These are phyloP conservation scores for Oscheius sp. DNA, from an alignment of 2,888 invertebrate species.

Conservation along the genomic window DNA sequence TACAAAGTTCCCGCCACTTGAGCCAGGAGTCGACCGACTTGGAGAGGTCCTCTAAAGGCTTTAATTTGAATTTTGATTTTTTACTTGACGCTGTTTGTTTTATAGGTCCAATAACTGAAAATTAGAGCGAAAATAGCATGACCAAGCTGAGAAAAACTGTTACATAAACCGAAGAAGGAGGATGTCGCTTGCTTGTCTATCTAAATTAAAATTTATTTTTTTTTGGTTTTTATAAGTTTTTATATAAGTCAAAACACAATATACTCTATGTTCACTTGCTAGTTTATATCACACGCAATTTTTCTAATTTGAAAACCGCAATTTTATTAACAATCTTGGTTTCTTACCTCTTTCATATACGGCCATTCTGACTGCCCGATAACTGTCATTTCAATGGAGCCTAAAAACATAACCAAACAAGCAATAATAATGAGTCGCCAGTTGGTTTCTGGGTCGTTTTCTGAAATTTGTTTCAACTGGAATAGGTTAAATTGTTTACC, in stretches of 20 bases:
- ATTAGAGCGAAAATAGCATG: constrained; percentile 7
- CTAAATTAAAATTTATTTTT: not conserved
- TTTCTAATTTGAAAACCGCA: too few species aligned
- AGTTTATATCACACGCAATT: too few species aligned
- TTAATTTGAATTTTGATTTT: not conserved
- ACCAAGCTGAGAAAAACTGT: not conserved
- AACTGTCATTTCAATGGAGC: constrained; percentile 12
- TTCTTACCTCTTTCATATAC: not conserved
- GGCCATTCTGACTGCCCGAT: constrained; percentile 6
- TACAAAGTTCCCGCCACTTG: constrained; percentile 1
- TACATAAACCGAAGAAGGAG: not conserved
- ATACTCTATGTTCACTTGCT: too few species aligned
- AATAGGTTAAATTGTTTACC: too few species aligned
- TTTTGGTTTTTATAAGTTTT: not conserved
- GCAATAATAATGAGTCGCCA: constrained; percentile 6
- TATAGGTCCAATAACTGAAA: not conserved
- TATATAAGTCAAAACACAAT: not conserved
- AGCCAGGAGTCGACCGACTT: not conserved
- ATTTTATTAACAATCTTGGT: not conserved
- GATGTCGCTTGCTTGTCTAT: constrained; percentile 7
- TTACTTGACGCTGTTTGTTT: constrained; percentile 3
- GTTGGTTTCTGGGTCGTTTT: constrained; percentile 10
- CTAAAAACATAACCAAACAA: not conserved
- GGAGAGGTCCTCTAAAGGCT: not conserved
- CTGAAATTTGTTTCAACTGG: too few species aligned